Evolutionary conservation across 2,888 invertebrate genomes (phyloP), one percentile per base, ranked within the genome.

Genomic region (Prosapia bicincta): DNA sequence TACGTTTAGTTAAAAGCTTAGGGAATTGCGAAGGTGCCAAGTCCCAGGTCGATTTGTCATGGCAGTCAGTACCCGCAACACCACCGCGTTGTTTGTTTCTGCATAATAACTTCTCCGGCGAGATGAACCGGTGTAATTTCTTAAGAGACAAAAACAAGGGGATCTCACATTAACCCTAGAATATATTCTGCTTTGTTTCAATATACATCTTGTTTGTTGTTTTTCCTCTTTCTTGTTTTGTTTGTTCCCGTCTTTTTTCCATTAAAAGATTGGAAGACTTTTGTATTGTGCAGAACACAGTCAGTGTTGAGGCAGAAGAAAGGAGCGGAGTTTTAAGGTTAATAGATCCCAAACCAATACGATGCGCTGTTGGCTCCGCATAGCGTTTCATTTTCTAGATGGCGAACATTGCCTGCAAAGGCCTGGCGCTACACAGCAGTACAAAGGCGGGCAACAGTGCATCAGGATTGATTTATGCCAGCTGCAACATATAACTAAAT

Each of bases 181-280:
- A 54, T 54, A 54, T 54, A 20, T 54, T 54, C 54, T 3, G n/a
- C 54, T 54, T 54, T 54, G 54, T 54, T 54, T 20, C 7, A 5
- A n/a, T 54, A 54, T 54, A 54, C 54, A 54, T 54, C 54, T 54
- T 54, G 54, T 54, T 54, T 54, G 54, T 54, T 54, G 54, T 54
- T 54, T 54, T 54, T 54, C 15, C 38, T 15, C 15, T 38, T 54
- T 54, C 54, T 54, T 54, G 54, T 54, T 54, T 54, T 54, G 54
- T 54, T 54, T 20, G 54, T 54, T 9, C n/a, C 54, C 6, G 54
- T 54, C 54, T 54, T 30, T 54, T 54, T 54, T 54, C 54, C 54
- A 54, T 54, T 54, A 54, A 54, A 54, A 54, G 54, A 54, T 54
- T 54, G 54, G 54, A 54, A 54, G 54, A 54, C 54, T 54, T 54